Conservation (phyloP, 2,113 vertebrate species). For the Tupaia chinensis region DNA sequence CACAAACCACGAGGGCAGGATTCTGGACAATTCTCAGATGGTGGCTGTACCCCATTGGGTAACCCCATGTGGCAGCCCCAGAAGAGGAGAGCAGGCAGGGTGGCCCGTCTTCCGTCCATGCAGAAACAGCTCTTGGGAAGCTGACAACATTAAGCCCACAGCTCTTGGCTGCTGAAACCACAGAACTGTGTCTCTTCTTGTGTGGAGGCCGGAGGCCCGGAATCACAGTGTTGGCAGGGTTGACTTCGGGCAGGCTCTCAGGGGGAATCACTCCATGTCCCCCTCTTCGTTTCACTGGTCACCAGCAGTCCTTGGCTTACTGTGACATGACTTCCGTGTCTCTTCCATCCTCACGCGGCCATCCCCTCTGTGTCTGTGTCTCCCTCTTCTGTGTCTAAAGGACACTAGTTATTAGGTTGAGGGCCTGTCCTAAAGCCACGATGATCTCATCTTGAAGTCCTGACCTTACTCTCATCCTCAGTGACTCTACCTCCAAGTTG, state of each 20-base stretch:
- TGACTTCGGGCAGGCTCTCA: not conserved
- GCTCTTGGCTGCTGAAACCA: too few relatives aligned
- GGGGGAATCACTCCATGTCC: not conserved
- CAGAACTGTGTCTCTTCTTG: too few relatives aligned
- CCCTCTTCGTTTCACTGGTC: too few relatives aligned
- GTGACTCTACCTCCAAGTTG: not conserved
- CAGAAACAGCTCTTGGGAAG: not conserved
- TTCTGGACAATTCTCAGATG: not conserved
- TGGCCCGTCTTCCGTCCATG: not conserved
- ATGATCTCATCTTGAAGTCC: not conserved
- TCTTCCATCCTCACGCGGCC: not conserved
- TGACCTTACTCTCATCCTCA: not conserved
- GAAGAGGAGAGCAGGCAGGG: not conserved
- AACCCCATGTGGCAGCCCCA: not conserved
- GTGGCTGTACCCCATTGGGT: fast-evolving
- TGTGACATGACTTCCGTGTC: not conserved
- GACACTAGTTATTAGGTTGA: not conserved
- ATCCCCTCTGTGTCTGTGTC: not conserved
- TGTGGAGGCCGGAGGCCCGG: not conserved
- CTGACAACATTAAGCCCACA: fast-evolving
- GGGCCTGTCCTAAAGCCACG: not conserved
- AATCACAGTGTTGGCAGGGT: not conserved
- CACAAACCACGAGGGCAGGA: not conserved
- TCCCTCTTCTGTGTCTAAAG: not conserved
- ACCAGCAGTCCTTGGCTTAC: not conserved